Evolutionary conservation across 2,888 invertebrate species (phyloP).

Genomic region (Aspidiotus destructor): DNA sequence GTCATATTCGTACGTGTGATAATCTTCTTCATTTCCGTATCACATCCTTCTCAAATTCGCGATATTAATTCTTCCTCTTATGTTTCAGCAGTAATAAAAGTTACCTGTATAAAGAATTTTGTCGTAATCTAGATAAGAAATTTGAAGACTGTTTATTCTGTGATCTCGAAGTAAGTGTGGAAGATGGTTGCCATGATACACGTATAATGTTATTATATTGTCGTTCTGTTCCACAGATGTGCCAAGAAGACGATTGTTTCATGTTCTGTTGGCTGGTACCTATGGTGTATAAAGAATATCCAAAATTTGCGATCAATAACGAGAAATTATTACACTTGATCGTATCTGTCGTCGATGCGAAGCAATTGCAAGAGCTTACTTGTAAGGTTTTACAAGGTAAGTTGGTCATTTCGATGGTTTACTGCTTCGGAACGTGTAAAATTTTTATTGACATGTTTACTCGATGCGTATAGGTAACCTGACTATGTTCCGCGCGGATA

Average conservation of each 20-base stretch:
- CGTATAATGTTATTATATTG: not conserved
- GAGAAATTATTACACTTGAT: conserved; percentile 78
- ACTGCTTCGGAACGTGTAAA: not conserved
- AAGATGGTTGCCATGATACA: conserved; percentile 11
- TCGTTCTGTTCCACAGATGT: conserved; percentile 46
- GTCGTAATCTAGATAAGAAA: conserved; percentile 67
- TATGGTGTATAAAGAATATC: conserved; percentile 83
- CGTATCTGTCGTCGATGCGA: conserved; percentile 80
- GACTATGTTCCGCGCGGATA: conserved; percentile 70
- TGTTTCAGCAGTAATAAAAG: conserved; percentile 60
- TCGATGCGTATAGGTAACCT: conserved; percentile 42
- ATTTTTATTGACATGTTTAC: not conserved
- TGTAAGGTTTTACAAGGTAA: conserved; percentile 85
- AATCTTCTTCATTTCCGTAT: not conserved
- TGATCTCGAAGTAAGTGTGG: conserved; percentile 60
- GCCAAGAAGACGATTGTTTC: conserved; percentile 80
- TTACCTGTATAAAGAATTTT: conserved; percentile 79
- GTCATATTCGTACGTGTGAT: conserved; percentile 14
- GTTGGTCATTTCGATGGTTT: conserved; percentile 37
- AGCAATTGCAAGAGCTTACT: conserved; percentile 79
- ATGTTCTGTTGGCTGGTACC: conserved; percentile 87
- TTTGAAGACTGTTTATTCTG: conserved; percentile 61
- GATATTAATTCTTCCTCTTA: conserved; percentile 19
- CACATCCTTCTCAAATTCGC: not conserved
- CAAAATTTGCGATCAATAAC: conserved; percentile 76